These are phyloP conservation scores for Ganaspis sp. DNA, from an alignment of 1,140 invertebrate genomes.

Conservation along the genomic window DNA sequence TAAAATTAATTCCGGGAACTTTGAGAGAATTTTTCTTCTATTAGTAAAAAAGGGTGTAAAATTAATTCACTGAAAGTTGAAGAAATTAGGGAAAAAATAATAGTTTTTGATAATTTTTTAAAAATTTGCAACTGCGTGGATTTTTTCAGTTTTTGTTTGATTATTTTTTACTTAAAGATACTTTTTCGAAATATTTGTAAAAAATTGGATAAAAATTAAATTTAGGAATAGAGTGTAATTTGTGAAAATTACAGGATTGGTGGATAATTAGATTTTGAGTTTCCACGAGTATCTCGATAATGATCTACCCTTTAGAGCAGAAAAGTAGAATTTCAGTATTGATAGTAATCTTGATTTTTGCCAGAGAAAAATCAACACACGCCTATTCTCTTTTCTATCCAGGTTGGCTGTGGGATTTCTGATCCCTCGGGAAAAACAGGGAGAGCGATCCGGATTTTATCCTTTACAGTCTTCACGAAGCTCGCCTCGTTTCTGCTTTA, in stretches of 20 bases:
- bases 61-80: too few species aligned
- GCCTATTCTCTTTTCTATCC: conserved; percentile 1
- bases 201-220: background rate
- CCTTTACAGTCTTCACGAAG: conserved; percentile 18
- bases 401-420: conserved; percentile 22
- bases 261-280: background rate
- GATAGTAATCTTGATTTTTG: conserved; percentile 19
- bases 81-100: too few species aligned
- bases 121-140: too few species aligned
- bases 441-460: conserved; percentile 19
- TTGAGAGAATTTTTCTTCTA: too few species aligned
- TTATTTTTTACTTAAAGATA: background rate
- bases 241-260: background rate
- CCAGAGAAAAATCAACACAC: conserved; percentile 16
- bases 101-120: too few species aligned
- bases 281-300: conserved; percentile 21
- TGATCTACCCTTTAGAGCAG: background rate
- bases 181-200: background rate
- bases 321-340: background rate
- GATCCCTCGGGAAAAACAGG: conserved; percentile 25
- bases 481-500: conserved; percentile 11
- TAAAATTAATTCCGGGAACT: too few species aligned
- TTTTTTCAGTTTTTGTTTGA: too few species aligned
- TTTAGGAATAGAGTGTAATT: background rate
- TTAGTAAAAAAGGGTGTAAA: too few species aligned